Evolutionary conservation across 2,113 vertebrate genomes (phyloP), one percentile per base, ranked within the genome.

Genomic region (Ranitomeya imitator): DNA sequence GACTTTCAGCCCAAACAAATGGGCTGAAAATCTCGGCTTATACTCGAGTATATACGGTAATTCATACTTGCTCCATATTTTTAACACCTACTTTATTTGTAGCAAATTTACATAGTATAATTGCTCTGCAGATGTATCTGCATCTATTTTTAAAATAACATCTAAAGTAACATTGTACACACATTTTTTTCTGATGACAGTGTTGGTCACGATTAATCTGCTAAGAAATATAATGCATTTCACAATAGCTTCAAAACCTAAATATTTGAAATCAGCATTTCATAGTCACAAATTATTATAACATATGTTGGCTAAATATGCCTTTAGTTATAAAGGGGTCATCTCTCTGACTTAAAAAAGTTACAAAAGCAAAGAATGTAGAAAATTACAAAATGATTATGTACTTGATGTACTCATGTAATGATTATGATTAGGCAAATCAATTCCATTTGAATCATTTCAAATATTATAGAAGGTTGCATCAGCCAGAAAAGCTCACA

Each of bases 111-210:
- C 2, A 21, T 23, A 26, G n/a, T 52, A 19, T 55, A 21, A 77
- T 61, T 63, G 37, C 54, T 18, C 57, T n/a, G 37, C 63, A 61
- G 8, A 37, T 81, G 79, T 63, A 23, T 45, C 16, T 57, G 67
- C 65, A 13, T 78, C 74, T 86, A 63, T 77, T 78, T 86, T 86
- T 65, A 78, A 37, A 51, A 63, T 78, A 86, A 23, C 85, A 86
- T 86, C 37, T 57, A 63, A 77, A 63, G 73, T 61, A 78, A 78
- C 73, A 63, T 78, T 86, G 73, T 52, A 63, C 26, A 37, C 85
- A 86, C 19, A 86, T 45, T 60, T 31, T 60, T 85, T 60, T 76
- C 54, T 60, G 15, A 77, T 77, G 84, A n/a, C 31, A 85, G 54
- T 37, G 69, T 37, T 76, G 77, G 31, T 61, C 51, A 85, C n/a